These are phyloP conservation scores for Mellivora capensis DNA, from an alignment of 2,113 vertebrate species.

Conservation along the genomic window DNA sequence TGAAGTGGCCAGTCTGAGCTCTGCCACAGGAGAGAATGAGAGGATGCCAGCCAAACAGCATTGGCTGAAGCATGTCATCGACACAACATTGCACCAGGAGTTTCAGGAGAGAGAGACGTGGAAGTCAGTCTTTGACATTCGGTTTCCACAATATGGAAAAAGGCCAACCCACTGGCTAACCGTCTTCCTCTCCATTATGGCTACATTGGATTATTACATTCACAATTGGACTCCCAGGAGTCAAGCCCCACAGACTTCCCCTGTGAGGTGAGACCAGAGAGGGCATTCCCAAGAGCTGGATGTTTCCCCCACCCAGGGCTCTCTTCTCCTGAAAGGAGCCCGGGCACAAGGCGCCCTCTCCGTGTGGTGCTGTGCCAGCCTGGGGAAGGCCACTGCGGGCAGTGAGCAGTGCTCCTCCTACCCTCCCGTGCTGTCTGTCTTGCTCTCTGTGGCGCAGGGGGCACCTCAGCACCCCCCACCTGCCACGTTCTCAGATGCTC, in stretches of 20 bases:
- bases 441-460: neutral
- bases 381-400: accelerated
- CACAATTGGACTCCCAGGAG: neutral
- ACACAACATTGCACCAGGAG: neutral
- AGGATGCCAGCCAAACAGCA: neutral
- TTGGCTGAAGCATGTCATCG: neutral
- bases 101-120: neutral
- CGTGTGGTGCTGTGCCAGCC: accelerated
- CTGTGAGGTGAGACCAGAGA: neutral
- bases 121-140: neutral
- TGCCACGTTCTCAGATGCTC: neutral
- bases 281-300: neutral
- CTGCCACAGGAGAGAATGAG: neutral
- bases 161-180: neutral
- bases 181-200: neutral
- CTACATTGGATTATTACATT: neutral
- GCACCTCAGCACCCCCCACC: neutral
- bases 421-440: neutral
- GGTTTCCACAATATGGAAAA: neutral
- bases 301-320: neutral
- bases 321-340: neutral
- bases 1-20: neutral
- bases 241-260: neutral
- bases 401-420: neutral
- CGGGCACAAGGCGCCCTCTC: neutral